A percentile compares a stretch with the other conserved stretches of the same genome.
phyloP scores from a whole-genome alignment of 1,140 invertebrate genomes.

The Oppia nitens region DNA sequence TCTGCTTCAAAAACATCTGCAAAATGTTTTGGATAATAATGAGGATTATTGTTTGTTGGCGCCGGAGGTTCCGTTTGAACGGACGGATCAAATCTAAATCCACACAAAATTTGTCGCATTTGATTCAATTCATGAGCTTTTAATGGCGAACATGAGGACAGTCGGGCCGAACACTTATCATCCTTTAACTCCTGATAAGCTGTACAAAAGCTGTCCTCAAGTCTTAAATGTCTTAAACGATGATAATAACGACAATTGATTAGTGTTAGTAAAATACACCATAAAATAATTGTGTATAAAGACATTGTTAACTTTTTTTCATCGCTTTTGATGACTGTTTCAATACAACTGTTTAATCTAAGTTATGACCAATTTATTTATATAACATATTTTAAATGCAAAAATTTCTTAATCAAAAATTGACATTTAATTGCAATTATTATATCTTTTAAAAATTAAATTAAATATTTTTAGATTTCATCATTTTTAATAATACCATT shows the following conservation, averaged over 20 bases:
- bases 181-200: conserved; percentile 8
- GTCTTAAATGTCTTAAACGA: background rate
- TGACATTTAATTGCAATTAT: too few relatives aligned
- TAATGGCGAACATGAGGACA: conserved; percentile 5
- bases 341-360: background rate
- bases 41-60: background rate
- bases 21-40: conserved; percentile 5
- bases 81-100: background rate
- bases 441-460: too few relatives aligned
- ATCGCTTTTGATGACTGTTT: background rate
- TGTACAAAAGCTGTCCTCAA: conserved; percentile 4
- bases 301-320: background rate
- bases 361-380: background rate
- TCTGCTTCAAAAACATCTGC: conserved; percentile 1
- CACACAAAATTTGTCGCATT: conserved; percentile 10
- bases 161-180: conserved; percentile 1
- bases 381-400: background rate
- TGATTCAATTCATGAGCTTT: background rate
- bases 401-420: too few relatives aligned
- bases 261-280: background rate
- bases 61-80: conserved; percentile 5
- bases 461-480: too few relatives aligned
- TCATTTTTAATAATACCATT: too few relatives aligned
- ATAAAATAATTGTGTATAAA: background rate
- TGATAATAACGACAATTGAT: conserved; percentile 3